Evolutionary conservation across 2,888 invertebrate genomes (phyloP).

Genomic region (Habroteleia sp.): DNA sequence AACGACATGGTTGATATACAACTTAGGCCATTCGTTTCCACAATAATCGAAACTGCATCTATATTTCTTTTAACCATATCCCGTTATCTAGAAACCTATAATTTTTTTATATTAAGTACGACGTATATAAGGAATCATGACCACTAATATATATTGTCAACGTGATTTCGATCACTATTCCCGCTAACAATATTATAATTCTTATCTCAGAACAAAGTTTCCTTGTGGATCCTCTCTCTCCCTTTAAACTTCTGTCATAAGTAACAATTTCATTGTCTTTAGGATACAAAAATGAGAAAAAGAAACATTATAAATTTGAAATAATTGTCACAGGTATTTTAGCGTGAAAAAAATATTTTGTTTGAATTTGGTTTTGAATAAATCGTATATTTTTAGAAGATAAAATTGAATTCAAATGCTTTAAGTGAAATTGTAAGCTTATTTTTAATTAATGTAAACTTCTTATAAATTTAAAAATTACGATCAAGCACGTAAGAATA

Average conservation of each 20-base stretch:
- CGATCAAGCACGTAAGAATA: too few relatives aligned
- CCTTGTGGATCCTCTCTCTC: constrained; percentile 41
- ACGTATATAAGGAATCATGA: constrained; percentile 31
- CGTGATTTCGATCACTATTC: constrained; percentile 31
- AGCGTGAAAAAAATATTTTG: too few relatives aligned
- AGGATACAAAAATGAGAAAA: not conserved
- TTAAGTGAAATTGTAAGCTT: too few relatives aligned
- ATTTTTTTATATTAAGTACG: constrained; percentile 16
- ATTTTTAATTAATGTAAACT: too few relatives aligned
- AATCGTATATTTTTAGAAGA: too few relatives aligned
- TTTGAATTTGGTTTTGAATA: too few relatives aligned
- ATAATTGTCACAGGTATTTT: not conserved
- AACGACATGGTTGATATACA: constrained; percentile 24
- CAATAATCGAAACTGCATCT: constrained; percentile 39
- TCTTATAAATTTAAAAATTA: too few relatives aligned
- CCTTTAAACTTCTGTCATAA: constrained; percentile 11
- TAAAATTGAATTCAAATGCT: too few relatives aligned
- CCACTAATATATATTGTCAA: constrained; percentile 12
- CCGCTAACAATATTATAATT: constrained; percentile 43
- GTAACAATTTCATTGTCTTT: constrained; percentile 21
- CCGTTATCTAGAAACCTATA: constrained; percentile 14
- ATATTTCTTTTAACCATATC: constrained; percentile 9
- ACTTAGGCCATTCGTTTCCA: constrained; percentile 28
- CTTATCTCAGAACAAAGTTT: constrained; percentile 30
- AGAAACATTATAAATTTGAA: not conserved